phyloP scores from a whole-genome alignment of 2,797 vertebrate genomes.

The Taeniopygia guttata region DNA sequence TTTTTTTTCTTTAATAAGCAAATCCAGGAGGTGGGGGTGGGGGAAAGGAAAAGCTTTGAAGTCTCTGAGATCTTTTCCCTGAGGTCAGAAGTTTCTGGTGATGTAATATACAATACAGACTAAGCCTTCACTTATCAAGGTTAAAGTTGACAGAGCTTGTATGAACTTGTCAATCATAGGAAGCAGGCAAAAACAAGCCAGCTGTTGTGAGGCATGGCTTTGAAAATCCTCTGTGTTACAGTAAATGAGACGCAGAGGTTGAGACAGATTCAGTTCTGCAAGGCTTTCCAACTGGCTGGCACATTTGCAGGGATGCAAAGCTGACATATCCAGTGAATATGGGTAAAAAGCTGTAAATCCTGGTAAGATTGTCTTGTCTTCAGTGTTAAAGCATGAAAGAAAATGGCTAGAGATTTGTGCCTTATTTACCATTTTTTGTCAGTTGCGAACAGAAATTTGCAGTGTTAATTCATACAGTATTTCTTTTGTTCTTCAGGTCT shows the following conservation, averaged over 20 bases:
- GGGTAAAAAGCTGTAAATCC: constrained; percentile 34
- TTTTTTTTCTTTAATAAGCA: background rate
- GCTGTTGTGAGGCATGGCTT: constrained; percentile 70
- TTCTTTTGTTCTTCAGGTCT: constrained; percentile 71
- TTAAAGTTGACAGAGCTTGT: constrained; percentile 68
- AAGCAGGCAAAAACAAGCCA: constrained; percentile 70
- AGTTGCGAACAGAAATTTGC: background rate
- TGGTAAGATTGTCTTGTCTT: constrained; percentile 52
- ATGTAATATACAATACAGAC: constrained; percentile 51
- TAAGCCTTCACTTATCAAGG: constrained; percentile 66
- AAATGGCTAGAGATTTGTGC: background rate
- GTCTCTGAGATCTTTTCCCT: constrained; percentile 36
- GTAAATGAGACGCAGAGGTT: constrained; percentile 59
- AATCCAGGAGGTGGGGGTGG: background rate
- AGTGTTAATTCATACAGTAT: background rate
- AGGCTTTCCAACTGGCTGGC: constrained; percentile 43
- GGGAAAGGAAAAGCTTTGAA: constrained; percentile 32
- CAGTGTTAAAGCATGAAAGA: background rate
- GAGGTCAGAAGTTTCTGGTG: constrained; percentile 64
- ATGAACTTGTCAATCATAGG: constrained; percentile 68
- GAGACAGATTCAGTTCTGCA: constrained; percentile 30
- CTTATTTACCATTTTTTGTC: background rate
- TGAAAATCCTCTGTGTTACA: constrained; percentile 64
- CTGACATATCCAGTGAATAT: constrained; percentile 15
- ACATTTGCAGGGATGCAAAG: constrained; percentile 24